A percentile compares a stretch with the other conserved stretches of the same genome.
Conservation (phyloP, 2,888 invertebrate species). For the Morpho achilles region DNA sequence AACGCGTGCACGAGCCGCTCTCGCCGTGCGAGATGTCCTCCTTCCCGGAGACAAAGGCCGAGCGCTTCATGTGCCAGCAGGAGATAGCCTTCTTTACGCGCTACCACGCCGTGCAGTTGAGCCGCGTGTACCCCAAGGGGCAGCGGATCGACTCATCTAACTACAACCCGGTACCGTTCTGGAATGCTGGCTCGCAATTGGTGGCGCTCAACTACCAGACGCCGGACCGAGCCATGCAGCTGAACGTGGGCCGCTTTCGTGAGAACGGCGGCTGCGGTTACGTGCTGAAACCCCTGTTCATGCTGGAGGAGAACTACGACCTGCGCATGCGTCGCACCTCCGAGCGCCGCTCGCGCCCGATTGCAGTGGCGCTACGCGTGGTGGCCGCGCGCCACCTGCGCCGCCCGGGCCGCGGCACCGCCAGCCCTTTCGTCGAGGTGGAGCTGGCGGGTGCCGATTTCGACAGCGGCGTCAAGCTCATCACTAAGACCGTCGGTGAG, state of each 20-base stretch:
- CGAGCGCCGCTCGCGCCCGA: constrained; percentile 58
- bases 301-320: constrained; percentile 89
- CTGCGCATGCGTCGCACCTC: constrained; percentile 85
- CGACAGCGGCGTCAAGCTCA: constrained; percentile 89
- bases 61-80: constrained; percentile 91
- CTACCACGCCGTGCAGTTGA: constrained; percentile 91
- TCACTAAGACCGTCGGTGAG: constrained; percentile 91
- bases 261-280: constrained; percentile 97
- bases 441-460: constrained; percentile 94
- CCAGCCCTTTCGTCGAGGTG: constrained; percentile 94
- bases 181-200: constrained; percentile 98
- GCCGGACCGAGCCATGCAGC: constrained; percentile 95
- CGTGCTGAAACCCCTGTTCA: constrained; percentile 92
- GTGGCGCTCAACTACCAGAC: constrained; percentile 99
- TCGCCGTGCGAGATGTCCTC: constrained; percentile 98
- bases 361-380: constrained; percentile 84
- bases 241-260: constrained; percentile 95
- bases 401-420: constrained; percentile 89
- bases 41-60: constrained; percentile 97
- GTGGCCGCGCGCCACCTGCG: constrained; percentile 94
- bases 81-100: constrained; percentile 86
- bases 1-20: constrained; percentile 84
- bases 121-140: constrained; percentile 96
- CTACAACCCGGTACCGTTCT: constrained; percentile 95
- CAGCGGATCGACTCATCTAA: constrained; percentile 98